Conservation (phyloP, 92 coral and sea anemone species). For the Isaurus tuberculatus region DNA sequence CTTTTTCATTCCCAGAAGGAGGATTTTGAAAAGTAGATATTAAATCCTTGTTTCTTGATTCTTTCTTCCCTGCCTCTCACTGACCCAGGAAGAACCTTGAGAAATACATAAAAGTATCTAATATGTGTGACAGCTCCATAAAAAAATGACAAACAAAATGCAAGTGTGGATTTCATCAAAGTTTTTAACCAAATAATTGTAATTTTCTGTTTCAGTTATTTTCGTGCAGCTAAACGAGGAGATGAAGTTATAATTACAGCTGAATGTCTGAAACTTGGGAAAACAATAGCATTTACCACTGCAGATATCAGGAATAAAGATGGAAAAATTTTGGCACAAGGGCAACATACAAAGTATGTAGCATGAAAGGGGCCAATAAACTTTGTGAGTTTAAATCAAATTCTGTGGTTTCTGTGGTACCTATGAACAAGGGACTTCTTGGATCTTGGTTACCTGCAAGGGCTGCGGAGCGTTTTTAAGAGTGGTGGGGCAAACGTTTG, state of each 20-base stretch:
- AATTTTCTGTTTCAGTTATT: conserved; percentile 58
- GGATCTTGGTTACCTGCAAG: no score
- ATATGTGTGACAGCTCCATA: no score
- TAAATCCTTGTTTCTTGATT: no score
- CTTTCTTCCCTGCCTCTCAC: no score
- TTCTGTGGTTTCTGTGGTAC: no score
- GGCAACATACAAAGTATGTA: conserved; percentile 82
- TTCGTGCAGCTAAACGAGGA: conserved; percentile 78
- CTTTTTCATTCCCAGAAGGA: no score
- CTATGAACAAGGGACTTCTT: no score
- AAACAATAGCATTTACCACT: conserved; percentile 76
- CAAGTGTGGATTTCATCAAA: background rate
- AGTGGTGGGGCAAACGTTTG: no score
- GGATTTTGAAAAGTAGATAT: no score
- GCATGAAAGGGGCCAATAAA: conserved; percentile 34
- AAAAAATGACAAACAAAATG: background rate
- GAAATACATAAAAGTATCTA: no score
- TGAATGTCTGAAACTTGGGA: conserved; percentile 79
- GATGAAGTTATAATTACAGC: conserved; percentile 83
- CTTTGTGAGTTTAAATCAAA: background rate
- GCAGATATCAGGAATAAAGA: conserved; percentile 79
- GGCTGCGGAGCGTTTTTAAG: no score
- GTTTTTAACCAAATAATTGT: background rate
- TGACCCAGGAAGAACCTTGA: no score
- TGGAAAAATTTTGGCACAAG: conserved; percentile 84